Conservation (phyloP, 2,888 invertebrate genomes). For the Rotaria magnacalcarata region DNA sequence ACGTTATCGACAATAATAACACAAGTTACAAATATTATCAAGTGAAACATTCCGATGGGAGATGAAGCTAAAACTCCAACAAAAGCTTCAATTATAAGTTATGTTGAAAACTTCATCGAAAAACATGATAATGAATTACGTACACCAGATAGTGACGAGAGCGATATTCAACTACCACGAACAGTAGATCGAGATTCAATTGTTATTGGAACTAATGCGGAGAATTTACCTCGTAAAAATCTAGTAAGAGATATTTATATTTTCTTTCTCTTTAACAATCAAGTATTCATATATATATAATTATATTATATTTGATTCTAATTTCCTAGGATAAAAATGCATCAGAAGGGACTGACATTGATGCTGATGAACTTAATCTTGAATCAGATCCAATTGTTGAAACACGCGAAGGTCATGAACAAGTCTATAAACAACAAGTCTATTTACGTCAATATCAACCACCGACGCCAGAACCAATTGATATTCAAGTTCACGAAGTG, state of each 20-base stretch:
- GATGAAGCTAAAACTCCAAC: not conserved
- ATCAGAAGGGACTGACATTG: not conserved
- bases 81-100: not conserved
- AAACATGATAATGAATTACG: not conserved
- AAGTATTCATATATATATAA: not conserved
- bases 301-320: not conserved
- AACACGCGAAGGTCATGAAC: not conserved
- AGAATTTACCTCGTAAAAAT: not conserved
- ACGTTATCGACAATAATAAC: not conserved
- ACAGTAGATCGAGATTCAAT: not conserved
- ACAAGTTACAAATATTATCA: not conserved
- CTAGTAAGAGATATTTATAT: not conserved
- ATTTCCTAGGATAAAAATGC: not conserved
- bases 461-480: constrained; percentile 3
- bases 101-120: not conserved
- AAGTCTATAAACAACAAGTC: not conserved
- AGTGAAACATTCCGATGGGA: not conserved
- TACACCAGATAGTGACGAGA: not conserved
- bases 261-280: not conserved
- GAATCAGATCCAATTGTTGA: not conserved
- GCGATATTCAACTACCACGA: not conserved
- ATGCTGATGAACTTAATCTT: not conserved
- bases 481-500: constrained; percentile 13
- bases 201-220: not conserved
- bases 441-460: constrained; percentile 19